Percentiles rank a stretch among this genome's conserved stretches.
Conservation (phyloP, 2,797 vertebrate genomes). For the Schizopygopsis malacanthus region DNA sequence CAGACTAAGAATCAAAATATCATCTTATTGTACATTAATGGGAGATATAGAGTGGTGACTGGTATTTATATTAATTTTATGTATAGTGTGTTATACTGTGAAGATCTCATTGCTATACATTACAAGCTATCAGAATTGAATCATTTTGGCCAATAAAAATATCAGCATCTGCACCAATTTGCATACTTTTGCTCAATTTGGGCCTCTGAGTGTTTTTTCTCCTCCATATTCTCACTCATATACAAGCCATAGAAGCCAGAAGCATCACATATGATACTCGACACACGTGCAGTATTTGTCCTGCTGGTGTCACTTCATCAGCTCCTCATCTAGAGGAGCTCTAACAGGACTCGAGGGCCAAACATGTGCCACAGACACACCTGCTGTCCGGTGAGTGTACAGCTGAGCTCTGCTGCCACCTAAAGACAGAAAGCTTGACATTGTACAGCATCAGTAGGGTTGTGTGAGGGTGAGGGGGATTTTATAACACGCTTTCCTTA, state of each 20-base stretch:
- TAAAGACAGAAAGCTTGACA: constrained; percentile 1
- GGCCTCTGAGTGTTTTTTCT: background rate
- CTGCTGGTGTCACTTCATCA: background rate
- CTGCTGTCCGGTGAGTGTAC: background rate
- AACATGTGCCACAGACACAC: constrained; percentile 1
- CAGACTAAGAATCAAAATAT: background rate
- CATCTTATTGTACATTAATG: background rate
- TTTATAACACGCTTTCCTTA: constrained; percentile 1
- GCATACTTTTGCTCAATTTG: background rate
- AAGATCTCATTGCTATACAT: background rate
- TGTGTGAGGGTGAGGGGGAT: background rate
- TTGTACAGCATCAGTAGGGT: background rate
- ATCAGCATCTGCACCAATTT: background rate
- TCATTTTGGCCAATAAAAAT: background rate
- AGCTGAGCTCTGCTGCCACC: constrained; percentile 39
- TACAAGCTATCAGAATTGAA: background rate
- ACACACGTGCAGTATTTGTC: background rate
- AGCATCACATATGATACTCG: background rate
- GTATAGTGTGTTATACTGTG: background rate
- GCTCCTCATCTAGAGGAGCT: background rate
- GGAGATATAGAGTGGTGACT: background rate
- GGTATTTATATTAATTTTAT: background rate
- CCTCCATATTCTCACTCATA: background rate
- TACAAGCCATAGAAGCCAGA: background rate
- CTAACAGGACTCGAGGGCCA: background rate